Conservation (phyloP, 37 sponge, comb jelly and placozoan genomes). For the Mnemiopsis leidyi region DNA sequence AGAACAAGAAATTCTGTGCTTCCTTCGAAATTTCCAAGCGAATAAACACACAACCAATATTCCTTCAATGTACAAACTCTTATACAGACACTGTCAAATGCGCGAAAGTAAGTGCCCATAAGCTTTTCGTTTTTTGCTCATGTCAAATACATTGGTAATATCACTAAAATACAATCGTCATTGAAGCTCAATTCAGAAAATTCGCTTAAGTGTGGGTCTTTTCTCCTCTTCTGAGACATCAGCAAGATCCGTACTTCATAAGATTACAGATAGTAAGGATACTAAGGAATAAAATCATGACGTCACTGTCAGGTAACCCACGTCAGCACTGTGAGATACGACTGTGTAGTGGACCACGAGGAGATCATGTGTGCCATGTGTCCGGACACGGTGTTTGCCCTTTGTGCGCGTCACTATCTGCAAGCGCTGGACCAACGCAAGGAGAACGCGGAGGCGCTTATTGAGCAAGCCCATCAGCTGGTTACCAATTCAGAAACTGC, state of each 20-base stretch:
- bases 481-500: neutral
- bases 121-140: too few relatives aligned
- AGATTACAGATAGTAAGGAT: too few relatives aligned
- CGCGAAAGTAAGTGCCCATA: neutral
- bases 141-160: too few relatives aligned
- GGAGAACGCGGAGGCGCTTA: neutral
- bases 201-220: too few relatives aligned
- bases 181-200: too few relatives aligned
- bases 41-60: neutral
- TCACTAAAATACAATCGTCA: too few relatives aligned
- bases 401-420: neutral
- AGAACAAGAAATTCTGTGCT: slow-evolving; percentile 19
- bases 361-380: slow-evolving; percentile 38
- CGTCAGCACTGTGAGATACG: slow-evolving; percentile 20
- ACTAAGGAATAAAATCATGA: too few relatives aligned
- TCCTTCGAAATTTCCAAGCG: neutral
- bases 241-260: too few relatives aligned
- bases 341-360: slow-evolving; percentile 34
- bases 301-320: neutral
- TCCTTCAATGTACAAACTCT: slow-evolving; percentile 17
- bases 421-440: neutral
- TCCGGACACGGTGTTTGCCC: slow-evolving; percentile 22
- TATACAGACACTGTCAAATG: neutral
- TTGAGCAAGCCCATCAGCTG: neutral
- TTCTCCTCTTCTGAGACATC: too few relatives aligned